Evolutionary conservation across 2,888 invertebrate genomes (phyloP).

Genomic region (Lysandra bellargus): DNA sequence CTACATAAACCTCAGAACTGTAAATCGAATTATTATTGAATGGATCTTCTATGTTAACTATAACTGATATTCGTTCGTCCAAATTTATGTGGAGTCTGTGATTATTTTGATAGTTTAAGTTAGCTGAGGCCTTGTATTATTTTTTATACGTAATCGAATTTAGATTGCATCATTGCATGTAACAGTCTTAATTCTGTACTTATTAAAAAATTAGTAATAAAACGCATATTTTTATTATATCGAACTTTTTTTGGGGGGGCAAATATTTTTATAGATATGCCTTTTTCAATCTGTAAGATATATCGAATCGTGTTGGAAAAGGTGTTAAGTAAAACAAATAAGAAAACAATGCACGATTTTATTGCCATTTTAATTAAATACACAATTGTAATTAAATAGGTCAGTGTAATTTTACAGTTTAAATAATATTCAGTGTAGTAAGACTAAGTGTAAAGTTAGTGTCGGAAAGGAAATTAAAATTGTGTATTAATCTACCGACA

Average conservation of each 20-base stretch:
- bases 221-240: background rate
- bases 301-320: background rate
- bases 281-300: background rate
- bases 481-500: slow-evolving; percentile 71
- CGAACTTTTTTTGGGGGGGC: background rate
- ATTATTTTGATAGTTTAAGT: slow-evolving; percentile 19
- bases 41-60: background rate
- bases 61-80: background rate
- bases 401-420: slow-evolving; percentile 50
- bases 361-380: slow-evolving; percentile 75
- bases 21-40: background rate
- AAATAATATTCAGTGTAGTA: slow-evolving; percentile 43
- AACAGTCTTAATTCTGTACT: slow-evolving; percentile 23
- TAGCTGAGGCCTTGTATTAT: slow-evolving; percentile 32
- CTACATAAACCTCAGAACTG: background rate
- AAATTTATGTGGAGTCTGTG: slow-evolving; percentile 21
- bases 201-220: slow-evolving; percentile 20
- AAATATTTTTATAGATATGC: background rate
- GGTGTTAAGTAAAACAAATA: slow-evolving; percentile 43
- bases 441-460: slow-evolving; percentile 47
- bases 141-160: slow-evolving; percentile 33
- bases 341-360: slow-evolving; percentile 70
- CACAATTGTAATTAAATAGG: slow-evolving; percentile 73
- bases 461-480: slow-evolving; percentile 60
- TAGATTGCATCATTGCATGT: slow-evolving; percentile 17